Evolutionary conservation across 2,888 invertebrate species (phyloP), one percentile per base, ranked within the genome.

Genomic region (Rhingia campestris): DNA sequence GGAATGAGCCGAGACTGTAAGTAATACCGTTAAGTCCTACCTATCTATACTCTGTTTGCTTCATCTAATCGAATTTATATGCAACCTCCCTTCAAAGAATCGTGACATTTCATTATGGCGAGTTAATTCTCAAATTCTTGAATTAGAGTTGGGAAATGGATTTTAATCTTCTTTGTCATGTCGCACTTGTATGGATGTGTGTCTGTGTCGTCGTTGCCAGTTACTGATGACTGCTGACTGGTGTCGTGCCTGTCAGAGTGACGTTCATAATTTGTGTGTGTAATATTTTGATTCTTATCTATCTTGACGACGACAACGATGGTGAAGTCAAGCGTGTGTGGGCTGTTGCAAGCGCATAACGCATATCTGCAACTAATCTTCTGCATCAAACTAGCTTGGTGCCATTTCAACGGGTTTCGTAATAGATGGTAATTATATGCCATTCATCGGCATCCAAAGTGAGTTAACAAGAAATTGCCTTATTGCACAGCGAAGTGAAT

Each of bases 1-100:
- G 98, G 98, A 91, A 98, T 98, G 98, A 97, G 97, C 91, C 95
- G 97, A 90, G 98, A 98, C 92, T 98, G 98, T 98, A 92, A 97
- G 97, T 97, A 92, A 22, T 22, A 22, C 22, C 22, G 22, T 22
- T 22, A 22, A 22, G 22, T 22, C 69, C 9, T 9, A 5, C 39
- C 30, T 47, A n/a, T 7, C 12, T 0, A 6, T 45, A 33, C 12
- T n/a, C 6, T 54, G 7, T 33, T 77, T 51, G 12, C 41, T 53
- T 67, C 14, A 63, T 67, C 58, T 47, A 7, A 66, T 70, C 22
- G 7, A 4, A 49, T 33, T 43, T 59, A 53, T 22, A 30, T 69
- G 43, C 43, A 77, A 47, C 43, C 54, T 61, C 43, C 49, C 32
- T 12, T 47, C 22, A n/a, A 45, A 14, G 10, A 82, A 37, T 84